Base-by-base conservation (phyloP, 2,113 vertebrate genomes). In the Alces alces region DNA sequence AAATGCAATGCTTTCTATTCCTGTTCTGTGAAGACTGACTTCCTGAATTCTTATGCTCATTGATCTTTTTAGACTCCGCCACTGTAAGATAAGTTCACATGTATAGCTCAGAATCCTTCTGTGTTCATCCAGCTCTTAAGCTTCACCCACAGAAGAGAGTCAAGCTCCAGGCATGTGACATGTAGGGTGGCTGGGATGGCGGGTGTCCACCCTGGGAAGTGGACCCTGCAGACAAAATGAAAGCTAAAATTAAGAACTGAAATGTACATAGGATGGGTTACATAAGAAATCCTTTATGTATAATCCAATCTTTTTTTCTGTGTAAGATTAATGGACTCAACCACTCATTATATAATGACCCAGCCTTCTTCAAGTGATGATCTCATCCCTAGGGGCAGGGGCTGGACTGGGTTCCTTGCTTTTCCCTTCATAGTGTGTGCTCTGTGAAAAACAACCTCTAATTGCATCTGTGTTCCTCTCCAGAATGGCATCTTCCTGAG, bases 111-210 rank as follows among this genome's bases (percentile, higher is more conserved):
- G 52, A 39, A 58, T 9, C 28, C 14, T 9, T 66, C 16, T 28
- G 45, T 79, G 30, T 47, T 36, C 33, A 10, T 1, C 23, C n/a
- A 39, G 55, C 17, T 27, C 25, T 45, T 47, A 36, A 84, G 36
- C 2, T 4, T 17, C 47, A 21, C 10, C 6, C 28, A 2, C 0
- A 0, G 9, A 19, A 19, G 36, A n/a, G 4, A 45, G 4, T 6
- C 21, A 36, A 4, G 15, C 39, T 92, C 61, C 33, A 60, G 14
- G 2, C 7, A 15, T 23, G 3, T 5, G 58, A 1, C 7, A 21
- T 16, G 1, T 6, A 50, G 5, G 10, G 9, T 30, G 73, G 11
- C 70, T 3, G 9, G 3, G 25, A 33, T 16, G 14, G 33, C 13
- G 0, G 2, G 43, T 7, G 0, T 43, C 33, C 23, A 57, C 14